Evolutionary conservation across 2,888 invertebrate species (phyloP), one percentile per base, ranked within the genome.

Genomic region (Abscondita cerata): DNA sequence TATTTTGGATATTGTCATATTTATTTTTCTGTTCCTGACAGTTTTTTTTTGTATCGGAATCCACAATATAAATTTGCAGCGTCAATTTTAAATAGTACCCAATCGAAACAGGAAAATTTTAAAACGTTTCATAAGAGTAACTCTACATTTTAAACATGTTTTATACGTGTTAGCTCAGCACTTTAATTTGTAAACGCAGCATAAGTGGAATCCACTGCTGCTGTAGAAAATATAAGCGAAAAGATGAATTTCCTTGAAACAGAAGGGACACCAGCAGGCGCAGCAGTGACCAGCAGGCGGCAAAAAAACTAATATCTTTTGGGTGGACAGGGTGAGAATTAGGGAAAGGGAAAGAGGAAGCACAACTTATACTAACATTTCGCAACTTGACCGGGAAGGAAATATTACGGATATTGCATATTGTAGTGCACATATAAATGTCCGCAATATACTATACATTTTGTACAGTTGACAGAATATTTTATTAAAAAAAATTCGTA

Each of bases 261-360:
- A 71, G 77, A 76, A 77, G 77, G 78, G 77, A 76, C 77, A 76
- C 75, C 76, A 73, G 70, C 72, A 71, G 70, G 71, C 71, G 68
- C 73, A 59, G 61, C 64, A 69, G 71, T 69, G 72, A 70, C 72
- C 74, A 71, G 71, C 68, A 68, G 68, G 68, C 67, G 70, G 60
- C 55, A 70, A 71, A 77, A 77, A 78, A 78, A 73, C 75, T 75
- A 78, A 78, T 78, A 77, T 78, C 76, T 71, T 66, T 68, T 62
- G 72, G 69, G 72, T 75, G 77, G 76, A 75, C 76, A 75, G 69
- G 74, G 66, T 61, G 62, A 66, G 65, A 62, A 65, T 68, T 68
- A 68, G 70, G 72, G 70, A 67, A 73, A 70, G 71, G 70, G 68
- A 72, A 74, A 72, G 71, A 54, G 58, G 57, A 73, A 75, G 74